Evolutionary conservation across 2,797 vertebrate species (phyloP).

Genomic region (Aselliscus stoliczkanus): DNA sequence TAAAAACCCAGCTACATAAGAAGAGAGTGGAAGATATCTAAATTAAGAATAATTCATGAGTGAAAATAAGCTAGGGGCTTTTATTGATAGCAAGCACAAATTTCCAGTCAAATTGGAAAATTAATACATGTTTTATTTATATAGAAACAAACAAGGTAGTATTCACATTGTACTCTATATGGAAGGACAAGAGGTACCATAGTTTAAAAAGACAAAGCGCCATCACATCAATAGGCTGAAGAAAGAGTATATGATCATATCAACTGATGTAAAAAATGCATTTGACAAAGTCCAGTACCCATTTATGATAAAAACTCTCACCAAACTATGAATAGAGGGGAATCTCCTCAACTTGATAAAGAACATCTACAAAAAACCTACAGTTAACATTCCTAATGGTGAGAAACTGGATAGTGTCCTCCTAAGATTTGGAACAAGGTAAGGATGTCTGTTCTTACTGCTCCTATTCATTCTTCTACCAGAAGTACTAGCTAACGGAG

Average conservation of each 20-base stretch:
- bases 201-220: background rate
- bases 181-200: background rate
- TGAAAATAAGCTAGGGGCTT: background rate
- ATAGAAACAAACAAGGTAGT: background rate
- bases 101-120: background rate
- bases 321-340: too few relatives aligned
- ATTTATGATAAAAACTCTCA: too few relatives aligned
- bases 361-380: background rate
- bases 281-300: too few relatives aligned
- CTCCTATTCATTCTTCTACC: background rate
- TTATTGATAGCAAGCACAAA: background rate
- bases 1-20: background rate
- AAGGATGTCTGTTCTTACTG: background rate
- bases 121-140: background rate
- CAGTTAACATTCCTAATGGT: background rate
- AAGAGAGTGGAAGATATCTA: background rate
- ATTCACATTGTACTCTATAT: background rate
- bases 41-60: slow-evolving; percentile 32
- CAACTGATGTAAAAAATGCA: background rate
- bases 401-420: background rate
- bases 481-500: background rate
- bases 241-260: background rate
- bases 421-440: background rate
- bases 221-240: background rate
- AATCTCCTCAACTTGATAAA: too few relatives aligned